Evolutionary conservation across 2,797 vertebrate species (phyloP), one percentile per base, ranked within the genome.

Genomic region (Netta rufina): DNA sequence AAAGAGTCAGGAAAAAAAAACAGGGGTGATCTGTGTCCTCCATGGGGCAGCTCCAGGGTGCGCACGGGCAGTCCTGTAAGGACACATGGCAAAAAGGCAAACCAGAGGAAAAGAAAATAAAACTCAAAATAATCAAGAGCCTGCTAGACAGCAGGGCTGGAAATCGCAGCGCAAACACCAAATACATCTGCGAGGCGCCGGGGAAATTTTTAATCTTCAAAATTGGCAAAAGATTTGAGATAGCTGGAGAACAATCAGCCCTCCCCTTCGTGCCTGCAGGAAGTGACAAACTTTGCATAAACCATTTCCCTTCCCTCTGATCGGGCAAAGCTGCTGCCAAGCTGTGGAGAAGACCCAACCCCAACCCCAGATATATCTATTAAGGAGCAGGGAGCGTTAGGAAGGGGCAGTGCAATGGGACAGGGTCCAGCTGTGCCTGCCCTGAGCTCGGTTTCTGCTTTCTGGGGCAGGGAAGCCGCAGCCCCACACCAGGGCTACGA

Each of bases 221-320:
- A 93, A 84, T n/a, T 95, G 95, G 96, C 87, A 94, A 76, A 95
- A 96, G 93, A 95, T 94, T 93, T 90, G 85, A 85, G 89, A 92
- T 80, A 89, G 79, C 87, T 84, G 76, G 78, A 96, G 95, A 96
- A 94, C 74, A 96, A 91, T 85, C 90, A 83, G 47, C 5, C 0
- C 65, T 81, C 87, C 84, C 83, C 81, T 90, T 60, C 25, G 27
- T 90, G 95, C 89, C 90, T 87, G 86, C 56, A 84, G 87, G 90
- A 85, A 75, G 67, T 2, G 67, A 89, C 85, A 90, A 94, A 95
- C 80, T 92, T 84, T 61, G 91, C 87, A 73, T 91, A 87, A 82
- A 73, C 92, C 82, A 67, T 84, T 94, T 91, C 78, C 89, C 64
- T 90, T 91, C 87, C 62, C n/a, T 90, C 72, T 88, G 72, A 92